Base-by-base conservation (phyloP, 1,140 invertebrate species). In the Charaxes varanes region DNA sequence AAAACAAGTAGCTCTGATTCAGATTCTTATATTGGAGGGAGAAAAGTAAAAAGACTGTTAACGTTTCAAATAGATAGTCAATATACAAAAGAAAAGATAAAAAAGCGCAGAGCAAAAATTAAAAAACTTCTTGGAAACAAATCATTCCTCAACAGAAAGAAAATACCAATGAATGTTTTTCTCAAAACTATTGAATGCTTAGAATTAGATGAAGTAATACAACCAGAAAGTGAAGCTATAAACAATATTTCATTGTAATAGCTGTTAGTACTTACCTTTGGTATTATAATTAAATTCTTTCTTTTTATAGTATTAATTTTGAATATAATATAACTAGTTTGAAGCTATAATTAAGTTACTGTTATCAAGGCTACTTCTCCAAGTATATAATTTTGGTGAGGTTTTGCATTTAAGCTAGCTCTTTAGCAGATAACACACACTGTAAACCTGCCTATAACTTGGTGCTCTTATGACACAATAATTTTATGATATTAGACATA, bases 1-100 rank as follows among this genome's bases (percentile, higher is more conserved):
- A 82, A 80, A 47, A 41, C 44, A 34, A 61, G 58, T 41, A 63
- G 15, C 38, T 49, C 49, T 26, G 55, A 59, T n/a, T 36, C 58
- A n/a, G 59, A 70, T 24, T 53, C 54, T 2, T 47, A 62, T n/a
- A 70, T 80, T 24, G 57, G 66, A 13, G 66, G 68, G 5, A 62
- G 76, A 40, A 83, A 83, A 63, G 50, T 83, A 6, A 83, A 83
- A 62, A 77, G 79, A 70, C 58, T 83, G 40, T 47, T 80, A 31
- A 79, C 76, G 68, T 83, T 83, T 53, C 76, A 72, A 54, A 43
- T 79, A 56, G 76, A 76, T 48, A 80, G 53, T 37, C 66, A 80
- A 31, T 83, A 80, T 35, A 77, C 76, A 13, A 79, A 83, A 50
- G 79, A 83, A 19, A 83, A 80, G 55, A 79, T 83, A 13, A 80